phyloP scores from a whole-genome alignment of 2,797 vertebrate species.

The Catostomus latipinnis region DNA sequence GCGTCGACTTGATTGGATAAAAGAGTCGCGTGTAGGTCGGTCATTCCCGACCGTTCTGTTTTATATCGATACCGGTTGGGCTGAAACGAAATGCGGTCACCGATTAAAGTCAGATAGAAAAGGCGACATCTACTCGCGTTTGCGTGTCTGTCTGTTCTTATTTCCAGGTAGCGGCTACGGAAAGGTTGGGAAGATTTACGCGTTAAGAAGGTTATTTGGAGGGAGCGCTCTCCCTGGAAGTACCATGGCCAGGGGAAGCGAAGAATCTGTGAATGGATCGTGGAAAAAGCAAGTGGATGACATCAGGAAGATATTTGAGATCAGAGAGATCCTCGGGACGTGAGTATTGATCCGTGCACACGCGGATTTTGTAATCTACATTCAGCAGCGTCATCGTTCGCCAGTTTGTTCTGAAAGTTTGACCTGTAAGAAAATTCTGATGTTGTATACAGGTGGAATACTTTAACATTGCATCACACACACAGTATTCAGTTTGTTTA shows the following conservation, averaged over 20 bases:
- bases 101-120: slow-evolving; percentile 2
- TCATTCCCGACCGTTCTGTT: background rate
- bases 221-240: slow-evolving; percentile 50
- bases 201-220: slow-evolving; percentile 36
- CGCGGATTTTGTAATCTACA: background rate
- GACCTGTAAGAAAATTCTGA: background rate
- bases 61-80: background rate
- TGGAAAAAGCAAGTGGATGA: slow-evolving; percentile 90
- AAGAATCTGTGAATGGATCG: slow-evolving; percentile 83
- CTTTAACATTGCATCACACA: background rate
- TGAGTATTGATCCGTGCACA: slow-evolving; percentile 56
- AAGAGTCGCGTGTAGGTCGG: slow-evolving; percentile 17
- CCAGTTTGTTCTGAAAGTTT: slow-evolving; percentile 31
- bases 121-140: background rate
- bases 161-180: background rate
- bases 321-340: slow-evolving; percentile 89
- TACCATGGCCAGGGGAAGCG: slow-evolving; percentile 93
- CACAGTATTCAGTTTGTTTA: background rate
- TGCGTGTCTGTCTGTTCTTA: background rate
- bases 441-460: background rate
- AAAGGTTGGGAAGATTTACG: slow-evolving; percentile 28
- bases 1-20: slow-evolving; percentile 12
- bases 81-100: slow-evolving; percentile 10
- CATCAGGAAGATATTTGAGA: slow-evolving; percentile 87
- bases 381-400: background rate